Conservation (phyloP, 2,797 vertebrate species). For the Galagoides demidoff region DNA sequence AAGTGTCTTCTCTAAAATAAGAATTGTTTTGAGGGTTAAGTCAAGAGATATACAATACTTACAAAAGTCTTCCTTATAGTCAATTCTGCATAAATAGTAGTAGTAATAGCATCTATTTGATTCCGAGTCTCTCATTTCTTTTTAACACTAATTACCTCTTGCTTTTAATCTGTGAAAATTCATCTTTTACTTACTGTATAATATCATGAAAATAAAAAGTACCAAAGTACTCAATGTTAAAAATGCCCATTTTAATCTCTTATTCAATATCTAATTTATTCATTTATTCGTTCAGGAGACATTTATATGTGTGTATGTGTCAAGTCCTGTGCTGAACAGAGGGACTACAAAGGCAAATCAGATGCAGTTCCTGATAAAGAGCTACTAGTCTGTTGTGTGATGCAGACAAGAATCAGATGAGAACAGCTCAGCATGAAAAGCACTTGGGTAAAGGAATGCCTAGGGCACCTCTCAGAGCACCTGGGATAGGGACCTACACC, state of each 20-base stretch:
- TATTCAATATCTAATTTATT: conserved; percentile 68
- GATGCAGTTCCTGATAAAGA: conserved; percentile 64
- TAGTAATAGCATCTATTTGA: neutral
- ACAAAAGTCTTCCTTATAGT: neutral
- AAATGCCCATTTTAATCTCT: conserved; percentile 50
- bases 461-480: neutral
- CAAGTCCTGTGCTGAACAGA: conserved; percentile 40
- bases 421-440: neutral
- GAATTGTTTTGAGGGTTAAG: conserved; percentile 10
- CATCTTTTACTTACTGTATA: conserved; percentile 1
- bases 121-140: neutral
- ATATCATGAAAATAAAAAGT: conserved; percentile 51
- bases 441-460: neutral
- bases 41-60: conserved; percentile 30
- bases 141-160: neutral
- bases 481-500: neutral
- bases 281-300: conserved; percentile 59
- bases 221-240: conserved; percentile 7
- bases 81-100: neutral
- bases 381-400: neutral
- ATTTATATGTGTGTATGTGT: conserved; percentile 55
- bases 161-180: conserved; percentile 21
- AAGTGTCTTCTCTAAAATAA: conserved; percentile 2
- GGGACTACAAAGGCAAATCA: conserved; percentile 51
- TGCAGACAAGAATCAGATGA: conserved; percentile 32